Base-by-base conservation (phyloP, 2,888 invertebrate genomes). In the Achlya flavicornis region DNA sequence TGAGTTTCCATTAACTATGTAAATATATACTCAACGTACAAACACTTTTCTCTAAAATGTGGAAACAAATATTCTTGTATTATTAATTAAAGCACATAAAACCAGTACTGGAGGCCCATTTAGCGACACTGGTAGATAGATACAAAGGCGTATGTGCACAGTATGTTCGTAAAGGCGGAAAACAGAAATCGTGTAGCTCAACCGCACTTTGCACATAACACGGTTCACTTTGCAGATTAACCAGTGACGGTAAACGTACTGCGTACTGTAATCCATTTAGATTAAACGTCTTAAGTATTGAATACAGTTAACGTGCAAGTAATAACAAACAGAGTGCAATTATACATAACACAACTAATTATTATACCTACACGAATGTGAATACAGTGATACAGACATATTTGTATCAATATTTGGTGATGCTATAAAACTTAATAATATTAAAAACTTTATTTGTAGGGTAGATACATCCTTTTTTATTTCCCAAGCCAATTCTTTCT, bases 141-240 rank as follows among this genome's bases (percentile, higher is more conserved):
- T 46, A n/a, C n/a, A n/a, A 46, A 46, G n/a, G 46, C n/a, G 19
- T 16, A 53, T 53, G 19, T 10, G 10, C 4, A 19, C 3, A n/a
- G 53, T 19, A 19, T 19, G 53, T 16, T 16, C 14, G 48, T 53
- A n/a, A 19, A 53, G 10, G 53, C n/a, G 19, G 53, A 53, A 53
- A 53, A 53, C 53, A 53, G 19, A 53, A 53, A 53, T 19, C 19
- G 19, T 53, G 53, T 19, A 3, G 19, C 19, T 53, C 53, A 53
- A 10, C 19, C 19, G 10, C n/a, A 19, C 7, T 53, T 48, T 48
- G n/a, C 19, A 19, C 53, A n/a, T 19, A 19, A 19, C 16, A 19
- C 7, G 53, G 53, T 53, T 53, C 53, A 53, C 53, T 53, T 53
- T 53, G 19, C 53, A 19, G 19, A 53, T 53, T 53, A 53, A 53